Base-by-base conservation (phyloP, 2,888 invertebrate genomes). In the Sepioteuthis lessoniana region DNA sequence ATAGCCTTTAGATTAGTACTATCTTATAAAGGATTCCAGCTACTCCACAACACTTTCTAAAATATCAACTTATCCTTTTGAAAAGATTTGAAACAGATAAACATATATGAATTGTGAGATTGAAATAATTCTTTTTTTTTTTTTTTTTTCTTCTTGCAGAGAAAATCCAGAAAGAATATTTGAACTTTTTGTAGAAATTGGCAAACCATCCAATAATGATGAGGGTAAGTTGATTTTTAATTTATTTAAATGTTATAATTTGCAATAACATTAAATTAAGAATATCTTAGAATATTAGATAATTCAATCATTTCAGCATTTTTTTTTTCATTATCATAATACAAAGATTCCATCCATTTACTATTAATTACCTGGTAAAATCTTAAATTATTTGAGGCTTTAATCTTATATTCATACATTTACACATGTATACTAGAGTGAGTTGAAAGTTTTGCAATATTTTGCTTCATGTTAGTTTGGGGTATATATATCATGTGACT, bases 151-250 rank as follows among this genome's bases (percentile, higher is more conserved):
- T 90, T 94, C 46, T 95, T 96, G 28, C 97, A 98, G 98, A 97
- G 98, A 98, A 96, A 98, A 98, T 97, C 98, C 98, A 94, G 98
- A 98, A 96, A 98, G 98, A 97, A 97, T 98, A 95, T 98, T 98
- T 97, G 98, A 98, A 97, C 98, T 98, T 97, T 98, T 98, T 97
- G 98, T 98, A 97, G 98, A 98, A 98, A 98, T 98, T 95, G 98
- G 98, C 76, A 98, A 98, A 94, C 98, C 98, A 95, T 98, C 97
- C 94, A 95, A 94, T 28, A 95, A 94, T 55, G 94, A 95, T 93
- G 95, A 95, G 95, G 96, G 96, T 96, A 95, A 90, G 93, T 94
- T 42, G 90, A 90, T 50, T 35, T 55, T 76, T 21, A 60, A 10
- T 91, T 94, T 1, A 35, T 91, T 37, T 55, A n/a, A 42, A n/a